Conservation (phyloP, 2,797 vertebrate genomes). For the Oreortyx pictus region DNA sequence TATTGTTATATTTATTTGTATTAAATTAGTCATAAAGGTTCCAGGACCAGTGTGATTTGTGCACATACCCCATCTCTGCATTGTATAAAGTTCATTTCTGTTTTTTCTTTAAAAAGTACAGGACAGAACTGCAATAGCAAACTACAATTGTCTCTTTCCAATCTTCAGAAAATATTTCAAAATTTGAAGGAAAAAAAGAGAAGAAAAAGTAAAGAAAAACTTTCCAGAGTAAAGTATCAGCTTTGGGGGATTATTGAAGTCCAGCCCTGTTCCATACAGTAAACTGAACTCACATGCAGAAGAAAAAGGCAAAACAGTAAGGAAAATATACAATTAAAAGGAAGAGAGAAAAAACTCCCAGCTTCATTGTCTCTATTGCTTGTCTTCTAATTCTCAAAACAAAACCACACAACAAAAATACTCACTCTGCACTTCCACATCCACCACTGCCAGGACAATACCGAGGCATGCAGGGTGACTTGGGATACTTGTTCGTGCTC, state of each 20-base stretch:
- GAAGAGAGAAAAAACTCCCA: not conserved
- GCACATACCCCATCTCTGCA: not conserved
- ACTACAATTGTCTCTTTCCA: not conserved
- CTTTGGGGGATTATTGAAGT: not conserved
- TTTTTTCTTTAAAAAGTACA: not conserved
- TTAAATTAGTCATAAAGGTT: not conserved
- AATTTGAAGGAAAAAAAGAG: not conserved
- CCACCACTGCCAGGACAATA: too few relatives aligned
- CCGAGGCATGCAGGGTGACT: not conserved
- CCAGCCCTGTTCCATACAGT: not conserved
- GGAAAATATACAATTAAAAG: not conserved
- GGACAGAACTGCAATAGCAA: not conserved
- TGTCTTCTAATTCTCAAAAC: not conserved
- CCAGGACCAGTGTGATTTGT: not conserved
- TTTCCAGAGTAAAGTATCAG: not conserved
- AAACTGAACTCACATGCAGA: not conserved
- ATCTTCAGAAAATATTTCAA: not conserved
- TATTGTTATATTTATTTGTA: not conserved
- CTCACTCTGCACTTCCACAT: not conserved
- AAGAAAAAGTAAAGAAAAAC: not conserved
- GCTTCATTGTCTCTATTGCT: not conserved
- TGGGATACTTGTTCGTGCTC: rapidly evolving
- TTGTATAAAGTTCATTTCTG: not conserved
- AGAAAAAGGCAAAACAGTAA: not conserved
- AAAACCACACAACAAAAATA: not conserved